Evolutionary conservation across 2,113 vertebrate species (phyloP).

Genomic region (Esox niger): DNA sequence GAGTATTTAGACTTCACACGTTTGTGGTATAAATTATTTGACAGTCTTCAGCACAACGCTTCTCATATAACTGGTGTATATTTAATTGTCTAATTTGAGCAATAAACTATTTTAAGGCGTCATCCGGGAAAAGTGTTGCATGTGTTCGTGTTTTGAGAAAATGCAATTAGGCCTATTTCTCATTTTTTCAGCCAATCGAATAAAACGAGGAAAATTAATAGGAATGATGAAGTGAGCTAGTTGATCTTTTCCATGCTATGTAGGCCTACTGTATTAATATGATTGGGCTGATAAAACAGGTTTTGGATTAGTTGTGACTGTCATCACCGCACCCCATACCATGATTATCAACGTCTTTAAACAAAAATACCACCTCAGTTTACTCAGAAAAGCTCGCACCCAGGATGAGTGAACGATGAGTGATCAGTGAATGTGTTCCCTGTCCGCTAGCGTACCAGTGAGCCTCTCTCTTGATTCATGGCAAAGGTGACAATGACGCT

Average conservation of each 20-base stretch:
- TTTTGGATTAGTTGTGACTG: not conserved
- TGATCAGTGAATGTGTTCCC: not conserved
- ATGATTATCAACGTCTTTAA: not conserved
- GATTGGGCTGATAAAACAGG: not conserved
- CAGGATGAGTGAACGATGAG: not conserved
- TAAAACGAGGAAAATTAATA: slow-evolving; percentile 40
- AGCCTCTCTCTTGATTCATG: not conserved
- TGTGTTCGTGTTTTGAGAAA: slow-evolving; percentile 43
- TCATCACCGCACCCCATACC: not conserved
- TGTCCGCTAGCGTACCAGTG: not conserved
- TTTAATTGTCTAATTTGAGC: not conserved
- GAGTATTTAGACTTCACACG: not conserved
- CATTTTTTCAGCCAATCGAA: slow-evolving; percentile 58
- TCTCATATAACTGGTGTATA: not conserved
- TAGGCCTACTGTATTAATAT: not conserved
- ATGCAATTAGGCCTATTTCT: slow-evolving; percentile 45
- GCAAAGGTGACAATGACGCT: not conserved
- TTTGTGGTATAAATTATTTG: not conserved
- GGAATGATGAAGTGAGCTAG: too few relatives aligned
- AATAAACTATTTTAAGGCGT: not conserved
- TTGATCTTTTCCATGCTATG: slow-evolving; percentile 1
- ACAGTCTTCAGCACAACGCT: not conserved
- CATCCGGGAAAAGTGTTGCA: slow-evolving; percentile 7
- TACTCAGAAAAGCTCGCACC: not conserved
- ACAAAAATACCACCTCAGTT: not conserved